phyloP scores from a whole-genome alignment of 2,888 invertebrate species.

The Fragum sueziense region DNA sequence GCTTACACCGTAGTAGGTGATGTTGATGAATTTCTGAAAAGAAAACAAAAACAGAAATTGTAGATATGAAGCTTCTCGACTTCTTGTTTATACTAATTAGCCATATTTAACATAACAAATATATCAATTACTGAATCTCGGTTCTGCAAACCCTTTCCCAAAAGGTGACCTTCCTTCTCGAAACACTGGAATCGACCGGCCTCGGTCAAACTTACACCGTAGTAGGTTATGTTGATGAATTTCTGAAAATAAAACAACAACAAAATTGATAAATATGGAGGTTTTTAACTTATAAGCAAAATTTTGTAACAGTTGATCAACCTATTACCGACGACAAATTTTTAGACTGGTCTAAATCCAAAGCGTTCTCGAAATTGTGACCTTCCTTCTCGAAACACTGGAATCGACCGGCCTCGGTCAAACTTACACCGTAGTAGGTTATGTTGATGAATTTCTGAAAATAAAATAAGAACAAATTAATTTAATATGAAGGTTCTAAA shows the following conservation, averaged over 20 bases:
- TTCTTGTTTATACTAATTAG: no score
- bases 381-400: conserved; percentile 61
- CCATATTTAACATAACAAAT: conserved; percentile 75
- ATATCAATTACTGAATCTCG: conserved; percentile 70
- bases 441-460: conserved; percentile 56
- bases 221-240: conserved; percentile 54
- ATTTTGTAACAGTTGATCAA: no score
- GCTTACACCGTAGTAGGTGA: conserved; percentile 56
- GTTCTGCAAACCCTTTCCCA: conserved; percentile 56
- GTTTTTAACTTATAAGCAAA: no score
- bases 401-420: conserved; percentile 60
- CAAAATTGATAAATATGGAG: no score
- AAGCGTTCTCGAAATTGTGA: conserved; percentile 56
- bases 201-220: conserved; percentile 53
- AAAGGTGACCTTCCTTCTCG: conserved; percentile 55
- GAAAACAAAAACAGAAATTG: neutral
- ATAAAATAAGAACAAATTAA: neutral
- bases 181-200: conserved; percentile 63
- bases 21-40: conserved; percentile 52
- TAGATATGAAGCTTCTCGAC: no score
- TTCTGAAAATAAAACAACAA: conserved; percentile 38
- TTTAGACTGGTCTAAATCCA: no score
- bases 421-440: conserved; percentile 52
- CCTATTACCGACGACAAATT: no score
- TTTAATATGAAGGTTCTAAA: no score